These are phyloP conservation scores for Campoplex nolae DNA, from an alignment of 2,888 invertebrate species.

Conservation along the genomic window DNA sequence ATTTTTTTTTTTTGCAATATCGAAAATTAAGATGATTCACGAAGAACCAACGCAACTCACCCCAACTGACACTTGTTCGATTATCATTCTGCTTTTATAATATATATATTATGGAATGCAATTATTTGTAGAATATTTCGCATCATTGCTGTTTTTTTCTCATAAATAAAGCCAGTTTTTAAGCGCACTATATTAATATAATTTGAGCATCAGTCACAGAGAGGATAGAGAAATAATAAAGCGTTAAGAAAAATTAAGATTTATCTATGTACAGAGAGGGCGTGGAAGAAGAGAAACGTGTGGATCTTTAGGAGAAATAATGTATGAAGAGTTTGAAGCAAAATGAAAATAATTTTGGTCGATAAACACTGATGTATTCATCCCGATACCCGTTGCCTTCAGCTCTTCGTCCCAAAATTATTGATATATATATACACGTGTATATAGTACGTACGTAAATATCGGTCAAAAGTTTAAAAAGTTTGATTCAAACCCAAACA, in stretches of 20 bases:
- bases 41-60: constrained; percentile 69
- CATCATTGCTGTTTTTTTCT: constrained; percentile 10
- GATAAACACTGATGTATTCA: constrained; percentile 8
- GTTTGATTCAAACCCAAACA: neutral
- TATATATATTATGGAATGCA: constrained; percentile 14
- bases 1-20: neutral
- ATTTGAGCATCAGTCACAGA: constrained; percentile 44
- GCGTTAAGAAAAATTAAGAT: constrained; percentile 19
- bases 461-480: neutral
- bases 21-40: constrained; percentile 19
- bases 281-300: constrained; percentile 49
- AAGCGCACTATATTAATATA: constrained; percentile 50
- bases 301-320: constrained; percentile 31
- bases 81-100: constrained; percentile 40
- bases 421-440: neutral
- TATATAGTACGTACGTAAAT: neutral
- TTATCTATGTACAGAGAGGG: constrained; percentile 27
- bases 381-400: constrained; percentile 37
- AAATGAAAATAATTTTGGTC: constrained; percentile 6
- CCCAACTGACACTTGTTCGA: constrained; percentile 72
- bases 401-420: constrained; percentile 10
- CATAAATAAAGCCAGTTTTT: constrained; percentile 45
- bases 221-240: constrained; percentile 35
- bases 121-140: neutral
- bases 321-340: constrained; percentile 2